Percentiles rank a stretch among this genome's conserved stretches.
phyloP scores from a whole-genome alignment of 2,113 vertebrate genomes.

The Bubo blakistoni region DNA sequence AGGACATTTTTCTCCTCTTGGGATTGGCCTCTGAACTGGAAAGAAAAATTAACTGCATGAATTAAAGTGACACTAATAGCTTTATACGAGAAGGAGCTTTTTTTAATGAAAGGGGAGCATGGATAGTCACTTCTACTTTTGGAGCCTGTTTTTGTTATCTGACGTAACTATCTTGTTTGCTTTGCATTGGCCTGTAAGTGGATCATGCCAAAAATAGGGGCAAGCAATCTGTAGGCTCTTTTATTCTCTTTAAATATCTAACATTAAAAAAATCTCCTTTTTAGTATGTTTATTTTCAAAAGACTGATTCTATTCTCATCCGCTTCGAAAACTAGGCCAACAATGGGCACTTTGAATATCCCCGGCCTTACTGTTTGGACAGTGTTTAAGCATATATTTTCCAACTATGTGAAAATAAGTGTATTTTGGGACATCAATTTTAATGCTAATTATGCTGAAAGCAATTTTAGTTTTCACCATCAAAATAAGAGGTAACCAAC shows the following conservation, averaged over 20 bases:
- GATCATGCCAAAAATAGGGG: background rate
- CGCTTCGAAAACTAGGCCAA: background rate
- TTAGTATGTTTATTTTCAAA: background rate
- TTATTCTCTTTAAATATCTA: background rate
- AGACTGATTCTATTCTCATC: background rate
- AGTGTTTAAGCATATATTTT: background rate
- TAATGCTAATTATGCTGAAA: background rate
- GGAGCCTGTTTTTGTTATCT: background rate
- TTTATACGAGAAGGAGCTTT: background rate
- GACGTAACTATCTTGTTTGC: background rate
- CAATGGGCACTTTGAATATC: background rate
- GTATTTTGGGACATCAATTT: background rate
- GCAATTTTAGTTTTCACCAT: background rate
- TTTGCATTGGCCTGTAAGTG: background rate
- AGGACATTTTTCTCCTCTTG: background rate
- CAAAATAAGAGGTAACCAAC: background rate
- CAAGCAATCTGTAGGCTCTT: background rate
- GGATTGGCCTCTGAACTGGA: background rate
- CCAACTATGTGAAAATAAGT: background rate
- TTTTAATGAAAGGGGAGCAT: background rate
- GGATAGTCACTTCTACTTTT: background rate
- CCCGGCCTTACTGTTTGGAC: background rate
- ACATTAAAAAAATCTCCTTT: background rate
- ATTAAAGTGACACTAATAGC: background rate
- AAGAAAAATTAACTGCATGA: background rate